phyloP scores from a whole-genome alignment of 2,888 invertebrate genomes.

The Calephelis perditalis region DNA sequence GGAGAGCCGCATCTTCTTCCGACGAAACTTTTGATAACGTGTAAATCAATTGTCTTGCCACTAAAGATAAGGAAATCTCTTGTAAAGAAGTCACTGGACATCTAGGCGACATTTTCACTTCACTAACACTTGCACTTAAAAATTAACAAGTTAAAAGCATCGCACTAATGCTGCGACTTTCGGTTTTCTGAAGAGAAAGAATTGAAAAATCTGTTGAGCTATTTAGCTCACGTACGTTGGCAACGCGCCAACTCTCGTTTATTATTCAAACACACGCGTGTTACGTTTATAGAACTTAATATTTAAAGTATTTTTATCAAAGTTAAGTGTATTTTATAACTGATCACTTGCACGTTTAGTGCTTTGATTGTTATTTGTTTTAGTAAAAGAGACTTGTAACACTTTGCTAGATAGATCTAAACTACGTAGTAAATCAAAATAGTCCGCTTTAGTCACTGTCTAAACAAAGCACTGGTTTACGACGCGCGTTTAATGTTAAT shows the following conservation, averaged over 20 bases:
- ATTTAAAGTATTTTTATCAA: slow-evolving; percentile 60
- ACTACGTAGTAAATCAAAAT: slow-evolving; percentile 4
- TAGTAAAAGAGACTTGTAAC: not conserved
- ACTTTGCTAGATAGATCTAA: not conserved
- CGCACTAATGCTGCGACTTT: slow-evolving; percentile 33
- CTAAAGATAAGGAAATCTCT: slow-evolving; percentile 77
- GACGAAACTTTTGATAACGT: slow-evolving; percentile 80
- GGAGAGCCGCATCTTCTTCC: slow-evolving; percentile 75
- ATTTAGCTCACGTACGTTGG: slow-evolving; percentile 66
- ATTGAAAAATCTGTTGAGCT: slow-evolving; percentile 58
- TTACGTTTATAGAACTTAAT: slow-evolving; percentile 71
- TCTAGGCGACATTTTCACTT: slow-evolving; percentile 79
- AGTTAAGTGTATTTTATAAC: slow-evolving; percentile 47
- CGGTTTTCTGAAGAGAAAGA: slow-evolving; percentile 57
- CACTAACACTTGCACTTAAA: slow-evolving; percentile 45
- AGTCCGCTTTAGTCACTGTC: slow-evolving; percentile 3
- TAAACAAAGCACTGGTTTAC: slow-evolving; percentile 11
- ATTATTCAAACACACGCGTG: slow-evolving; percentile 62
- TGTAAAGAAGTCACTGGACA: slow-evolving; percentile 78
- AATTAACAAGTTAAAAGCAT: slow-evolving; percentile 34
- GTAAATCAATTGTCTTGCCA: slow-evolving; percentile 80
- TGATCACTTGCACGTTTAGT: not conserved
- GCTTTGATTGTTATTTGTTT: not conserved
- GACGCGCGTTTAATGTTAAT: slow-evolving; percentile 3
- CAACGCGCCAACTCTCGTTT: slow-evolving; percentile 59